phyloP scores from a whole-genome alignment of 2,888 invertebrate genomes.

The Epinotia brunnichana region DNA sequence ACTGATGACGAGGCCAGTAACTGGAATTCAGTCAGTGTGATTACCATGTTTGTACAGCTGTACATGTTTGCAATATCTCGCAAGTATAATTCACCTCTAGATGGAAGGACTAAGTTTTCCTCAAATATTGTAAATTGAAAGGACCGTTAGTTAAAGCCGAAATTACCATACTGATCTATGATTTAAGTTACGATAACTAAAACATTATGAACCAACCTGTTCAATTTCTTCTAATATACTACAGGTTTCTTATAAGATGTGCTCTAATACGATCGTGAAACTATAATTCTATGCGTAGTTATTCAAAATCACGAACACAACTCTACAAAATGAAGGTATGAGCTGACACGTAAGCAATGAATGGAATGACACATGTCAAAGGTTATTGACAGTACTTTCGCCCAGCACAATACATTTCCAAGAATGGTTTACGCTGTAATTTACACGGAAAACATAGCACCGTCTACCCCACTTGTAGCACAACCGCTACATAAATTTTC shows the following conservation, averaged over 20 bases:
- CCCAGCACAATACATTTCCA: constrained; percentile 49
- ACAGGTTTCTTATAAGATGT: constrained; percentile 16
- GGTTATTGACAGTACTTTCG: constrained; percentile 80
- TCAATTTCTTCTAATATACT: not conserved
- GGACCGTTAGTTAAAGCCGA: constrained; percentile 8
- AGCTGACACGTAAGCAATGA: constrained; percentile 83
- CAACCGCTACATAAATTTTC: constrained; percentile 12
- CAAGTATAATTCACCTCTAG: constrained; percentile 4
- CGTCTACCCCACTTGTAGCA: not conserved
- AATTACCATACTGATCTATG: not conserved
- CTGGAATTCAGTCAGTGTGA: not conserved
- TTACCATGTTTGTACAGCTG: not conserved
- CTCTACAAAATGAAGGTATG: constrained; percentile 63
- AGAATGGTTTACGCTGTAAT: constrained; percentile 38
- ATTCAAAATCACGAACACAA: constrained; percentile 50
- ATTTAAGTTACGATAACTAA: constrained; percentile 28
- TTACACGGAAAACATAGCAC: constrained; percentile 31
- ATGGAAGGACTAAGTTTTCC: not conserved
- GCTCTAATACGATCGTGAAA: constrained; percentile 11
- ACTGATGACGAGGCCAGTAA: constrained; percentile 37
- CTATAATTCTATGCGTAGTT: constrained; percentile 38
- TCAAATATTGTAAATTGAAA: not conserved
- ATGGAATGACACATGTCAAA: constrained; percentile 84
- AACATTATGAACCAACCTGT: constrained; percentile 22
- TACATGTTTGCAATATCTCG: not conserved